Evolutionary conservation across 2,888 invertebrate genomes (phyloP).

Genomic region (Hirtodrosophila histrioides): DNA sequence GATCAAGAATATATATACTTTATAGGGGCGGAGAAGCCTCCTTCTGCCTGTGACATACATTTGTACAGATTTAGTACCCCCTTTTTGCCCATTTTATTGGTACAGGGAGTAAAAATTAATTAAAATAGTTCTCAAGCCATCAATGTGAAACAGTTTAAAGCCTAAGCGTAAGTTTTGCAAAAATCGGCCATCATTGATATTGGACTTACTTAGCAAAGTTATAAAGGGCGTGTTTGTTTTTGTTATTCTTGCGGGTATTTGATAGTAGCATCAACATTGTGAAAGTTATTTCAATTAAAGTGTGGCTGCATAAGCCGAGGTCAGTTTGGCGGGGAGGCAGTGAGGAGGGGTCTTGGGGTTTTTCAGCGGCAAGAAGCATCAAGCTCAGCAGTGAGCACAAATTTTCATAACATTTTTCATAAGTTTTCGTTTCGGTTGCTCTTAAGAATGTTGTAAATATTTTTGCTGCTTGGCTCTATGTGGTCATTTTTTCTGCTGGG

Average conservation of each 20-base stretch:
- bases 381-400: conserved; percentile 29
- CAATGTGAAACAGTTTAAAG: neutral
- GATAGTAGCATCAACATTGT: conserved; percentile 48
- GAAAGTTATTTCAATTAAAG: conserved; percentile 72
- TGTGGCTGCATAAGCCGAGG: conserved; percentile 44
- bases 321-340: neutral
- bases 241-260: conserved; percentile 24
- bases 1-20: too few relatives aligned
- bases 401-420: conserved; percentile 77
- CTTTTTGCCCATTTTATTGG: too few relatives aligned
- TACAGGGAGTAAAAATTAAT: too few relatives aligned
- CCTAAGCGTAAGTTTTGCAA: neutral
- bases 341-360: neutral
- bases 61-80: too few relatives aligned
- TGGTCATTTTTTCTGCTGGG: conserved; percentile 59
- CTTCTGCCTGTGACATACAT: too few relatives aligned
- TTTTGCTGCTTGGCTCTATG: conserved; percentile 63
- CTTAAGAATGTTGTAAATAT: conserved; percentile 75
- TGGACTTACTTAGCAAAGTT: conserved; percentile 9
- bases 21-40: too few relatives aligned
- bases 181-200: conserved; percentile 25
- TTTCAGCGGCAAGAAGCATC: neutral
- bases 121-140: too few relatives aligned
- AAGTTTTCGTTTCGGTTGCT: conserved; percentile 76
- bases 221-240: neutral